Evolutionary conservation across 2,113 vertebrate genomes (phyloP).

Genomic region (Sus scrofa): DNA sequence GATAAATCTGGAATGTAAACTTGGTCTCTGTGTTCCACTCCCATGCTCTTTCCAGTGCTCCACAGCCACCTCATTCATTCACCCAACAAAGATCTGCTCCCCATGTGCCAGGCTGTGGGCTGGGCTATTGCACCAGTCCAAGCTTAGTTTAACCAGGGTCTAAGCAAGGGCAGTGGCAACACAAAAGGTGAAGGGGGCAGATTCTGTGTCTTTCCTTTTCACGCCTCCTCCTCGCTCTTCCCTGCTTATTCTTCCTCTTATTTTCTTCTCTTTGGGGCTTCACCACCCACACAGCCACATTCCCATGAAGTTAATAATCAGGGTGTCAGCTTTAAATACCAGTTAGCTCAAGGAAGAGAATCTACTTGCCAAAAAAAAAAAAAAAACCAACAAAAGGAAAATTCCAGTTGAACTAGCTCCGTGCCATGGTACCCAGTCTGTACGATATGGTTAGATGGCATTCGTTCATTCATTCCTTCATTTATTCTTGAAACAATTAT

Average conservation of each 20-base stretch:
- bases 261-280: constrained; percentile 58
- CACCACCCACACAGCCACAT: constrained; percentile 72
- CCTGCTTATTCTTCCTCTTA: background rate
- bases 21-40: rapidly evolving
- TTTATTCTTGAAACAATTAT: background rate
- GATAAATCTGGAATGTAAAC: background rate
- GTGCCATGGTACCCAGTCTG: no score
- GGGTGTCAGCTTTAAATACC: constrained; percentile 73
- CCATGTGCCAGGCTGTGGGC: rapidly evolving
- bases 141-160: background rate
- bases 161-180: rapidly evolving
- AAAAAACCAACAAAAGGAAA: constrained; percentile 40
- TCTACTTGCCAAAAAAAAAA: constrained; percentile 58
- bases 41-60: background rate
- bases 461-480: background rate
- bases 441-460: rapidly evolving
- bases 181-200: rapidly evolving
- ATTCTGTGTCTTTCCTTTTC: constrained; percentile 35
- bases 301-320: constrained; percentile 75
- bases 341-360: constrained; percentile 66
- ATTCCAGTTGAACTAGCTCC: background rate
- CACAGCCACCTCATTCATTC: background rate
- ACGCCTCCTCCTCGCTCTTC: background rate
- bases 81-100: background rate
- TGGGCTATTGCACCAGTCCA: rapidly evolving